Evolutionary conservation across 2,113 vertebrate species (phyloP), one percentile per base, ranked within the genome.

Genomic region (Ahaetulla prasina): DNA sequence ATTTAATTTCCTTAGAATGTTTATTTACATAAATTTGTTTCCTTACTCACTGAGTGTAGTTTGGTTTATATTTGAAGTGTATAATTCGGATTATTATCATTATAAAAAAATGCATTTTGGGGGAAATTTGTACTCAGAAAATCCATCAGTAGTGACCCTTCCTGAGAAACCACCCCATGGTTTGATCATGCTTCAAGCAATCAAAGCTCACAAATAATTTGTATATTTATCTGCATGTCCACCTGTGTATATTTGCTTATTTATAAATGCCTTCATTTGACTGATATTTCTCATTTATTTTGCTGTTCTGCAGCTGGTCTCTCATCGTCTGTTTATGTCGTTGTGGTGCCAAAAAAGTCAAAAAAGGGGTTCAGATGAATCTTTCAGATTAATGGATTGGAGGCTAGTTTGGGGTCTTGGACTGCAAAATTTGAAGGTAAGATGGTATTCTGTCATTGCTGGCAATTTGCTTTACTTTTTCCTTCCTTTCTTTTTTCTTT

Each of bases 401-500:
- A 87, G n/a, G 7, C 60, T 86, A 87, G 43, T 35, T 25, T 22
- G 0, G 0, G 2, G 47, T 25, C 9, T 60, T 89, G 49, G 8
- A 2, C 91, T 86, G 2, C 3, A 0, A 8, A 27, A 92, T 89
- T 18, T 18, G 9, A 50, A 35, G 43, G 27, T 85, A 53, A 92
- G 55, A 18, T 8, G 27, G 68, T 23, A 8, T 27, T 43, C 30
- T 22, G 14, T 8, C 43, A 0, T 8, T 7, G 4, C 54, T 55
- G 74, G 30, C 57, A 30, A 23, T 3, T 1, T 60, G 2, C 4
- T 60, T 90, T 45, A 23, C 52, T 20, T 4, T 18, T 54, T 4
- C 4, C 9, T 16, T 16, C 0, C 3, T 53, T 50, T 20, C 0
- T 2, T 3, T 49, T 4, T 5, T 50, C 2, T 7, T 47, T 63